Evolutionary conservation across 1,140 invertebrate species (phyloP).

Genomic region (Drosophila funebris): DNA sequence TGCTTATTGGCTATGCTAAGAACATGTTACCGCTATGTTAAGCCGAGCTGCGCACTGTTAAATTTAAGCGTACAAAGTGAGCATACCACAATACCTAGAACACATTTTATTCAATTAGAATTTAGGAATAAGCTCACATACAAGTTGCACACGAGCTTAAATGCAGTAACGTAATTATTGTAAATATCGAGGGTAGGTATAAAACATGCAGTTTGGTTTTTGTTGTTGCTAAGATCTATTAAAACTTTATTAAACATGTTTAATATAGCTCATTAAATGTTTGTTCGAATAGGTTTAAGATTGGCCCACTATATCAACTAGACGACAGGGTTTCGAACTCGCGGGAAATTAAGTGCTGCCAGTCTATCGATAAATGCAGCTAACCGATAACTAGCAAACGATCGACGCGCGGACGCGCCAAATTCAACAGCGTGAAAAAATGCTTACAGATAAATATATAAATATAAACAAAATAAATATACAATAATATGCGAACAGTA

Average conservation of each 20-base stretch:
- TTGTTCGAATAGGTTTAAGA: constrained; percentile 4
- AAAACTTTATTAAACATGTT: constrained; percentile 37
- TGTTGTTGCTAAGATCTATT: constrained; percentile 32
- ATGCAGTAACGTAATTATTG: too few relatives aligned
- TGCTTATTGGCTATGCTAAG: neutral
- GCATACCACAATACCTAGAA: neutral
- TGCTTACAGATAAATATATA: neutral
- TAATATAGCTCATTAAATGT: constrained; percentile 21
- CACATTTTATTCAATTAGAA: neutral
- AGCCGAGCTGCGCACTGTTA: neutral
- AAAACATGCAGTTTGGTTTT: neutral
- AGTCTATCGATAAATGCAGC: neutral
- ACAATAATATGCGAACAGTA: constrained; percentile 23
- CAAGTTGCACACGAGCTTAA: too few relatives aligned
- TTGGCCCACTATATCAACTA: constrained; percentile 4
- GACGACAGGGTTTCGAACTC: neutral
- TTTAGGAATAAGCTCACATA: too few relatives aligned
- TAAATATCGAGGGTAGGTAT: too few relatives aligned
- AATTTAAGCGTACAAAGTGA: neutral
- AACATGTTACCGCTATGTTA: neutral
- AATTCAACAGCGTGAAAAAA: neutral
- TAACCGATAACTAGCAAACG: neutral
- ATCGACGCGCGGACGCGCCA: neutral
- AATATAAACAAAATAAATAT: constrained; percentile 5
- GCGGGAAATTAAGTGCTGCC: neutral